Percentiles rank a stretch among this genome's conserved stretches.
Evolutionary conservation across 2,888 invertebrate genomes (phyloP).

Genomic region (Cepaea hortensis): DNA sequence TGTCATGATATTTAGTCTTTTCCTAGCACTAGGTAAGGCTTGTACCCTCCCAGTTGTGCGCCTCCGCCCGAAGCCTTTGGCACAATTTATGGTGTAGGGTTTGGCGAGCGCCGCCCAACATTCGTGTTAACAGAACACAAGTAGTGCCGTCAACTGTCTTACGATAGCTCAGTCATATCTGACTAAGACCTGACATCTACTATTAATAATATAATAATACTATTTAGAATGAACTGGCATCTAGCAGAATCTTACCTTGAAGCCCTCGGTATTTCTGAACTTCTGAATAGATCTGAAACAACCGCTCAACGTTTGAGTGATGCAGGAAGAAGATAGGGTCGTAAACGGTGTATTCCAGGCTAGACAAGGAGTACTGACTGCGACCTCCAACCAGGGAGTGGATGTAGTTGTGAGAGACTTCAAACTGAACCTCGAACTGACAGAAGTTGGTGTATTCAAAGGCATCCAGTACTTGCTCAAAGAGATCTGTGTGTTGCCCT

Average conservation of each 20-base stretch:
- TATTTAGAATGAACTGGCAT: too few relatives aligned
- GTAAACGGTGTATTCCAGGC: conserved; percentile 55
- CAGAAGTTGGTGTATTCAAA: conserved; percentile 54
- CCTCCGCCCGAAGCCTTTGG: too few relatives aligned
- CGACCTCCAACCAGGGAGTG: conserved; percentile 57
- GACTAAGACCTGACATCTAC: too few relatives aligned
- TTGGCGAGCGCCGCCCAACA: too few relatives aligned
- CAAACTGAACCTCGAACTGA: conserved; percentile 56
- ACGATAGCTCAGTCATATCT: too few relatives aligned
- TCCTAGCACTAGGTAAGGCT: too few relatives aligned
- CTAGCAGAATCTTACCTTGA: not conserved
- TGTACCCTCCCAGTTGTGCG: too few relatives aligned
- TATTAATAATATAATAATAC: too few relatives aligned
- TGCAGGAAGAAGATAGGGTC: conserved; percentile 57
- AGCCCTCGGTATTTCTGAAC: conserved; percentile 17
- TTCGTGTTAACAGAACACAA: too few relatives aligned
- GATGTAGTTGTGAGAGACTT: conserved; percentile 56
- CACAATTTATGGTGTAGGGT: too few relatives aligned
- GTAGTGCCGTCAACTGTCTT: too few relatives aligned
- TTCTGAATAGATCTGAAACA: conserved; percentile 45
- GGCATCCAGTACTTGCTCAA: conserved; percentile 51
- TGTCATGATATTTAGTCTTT: too few relatives aligned
- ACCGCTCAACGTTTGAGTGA: conserved; percentile 56
- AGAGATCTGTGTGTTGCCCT: conserved; percentile 41
- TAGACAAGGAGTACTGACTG: conserved; percentile 53